Percentiles rank a stretch among this genome's conserved stretches.
These are phyloP conservation scores for Mnemiopsis leidyi DNA, from an alignment of 37 sponge, comb jelly and placozoan species.

Conservation along the genomic window DNA sequence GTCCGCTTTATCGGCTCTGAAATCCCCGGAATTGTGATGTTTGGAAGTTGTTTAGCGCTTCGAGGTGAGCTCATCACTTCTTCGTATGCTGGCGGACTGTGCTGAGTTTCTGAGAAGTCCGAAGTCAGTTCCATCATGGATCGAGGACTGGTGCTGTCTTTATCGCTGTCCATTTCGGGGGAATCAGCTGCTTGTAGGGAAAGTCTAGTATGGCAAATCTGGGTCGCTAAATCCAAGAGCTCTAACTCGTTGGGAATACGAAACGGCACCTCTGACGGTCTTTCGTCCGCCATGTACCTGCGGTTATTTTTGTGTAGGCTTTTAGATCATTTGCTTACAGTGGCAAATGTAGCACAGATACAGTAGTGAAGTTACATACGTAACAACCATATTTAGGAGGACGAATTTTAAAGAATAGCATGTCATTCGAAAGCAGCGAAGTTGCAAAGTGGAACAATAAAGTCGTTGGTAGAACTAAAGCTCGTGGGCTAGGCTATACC, in stretches of 20 bases:
- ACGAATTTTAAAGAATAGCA: not conserved
- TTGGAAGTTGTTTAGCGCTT: too few species aligned
- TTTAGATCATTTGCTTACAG: not conserved
- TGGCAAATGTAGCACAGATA: not conserved
- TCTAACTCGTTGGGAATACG: conserved; percentile 38
- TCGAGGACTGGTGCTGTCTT: not conserved
- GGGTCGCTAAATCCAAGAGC: conserved; percentile 11
- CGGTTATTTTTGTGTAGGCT: not conserved
- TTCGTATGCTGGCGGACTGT: conserved; percentile 11
- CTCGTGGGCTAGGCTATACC: not conserved
- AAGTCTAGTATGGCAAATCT: conserved; percentile 34
- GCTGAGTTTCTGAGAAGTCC: not conserved
- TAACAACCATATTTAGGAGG: too few species aligned
- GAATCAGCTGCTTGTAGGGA: not conserved
- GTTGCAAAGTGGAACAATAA: not conserved
- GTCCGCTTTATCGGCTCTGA: not conserved
- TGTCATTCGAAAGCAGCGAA: not conserved
- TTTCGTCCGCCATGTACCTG: conserved; percentile 1
- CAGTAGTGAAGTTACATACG: not conserved
- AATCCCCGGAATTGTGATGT: not conserved
- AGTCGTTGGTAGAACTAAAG: not conserved
- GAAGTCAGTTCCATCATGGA: not conserved
- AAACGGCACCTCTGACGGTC: conserved; percentile 51
- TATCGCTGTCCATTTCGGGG: not conserved
- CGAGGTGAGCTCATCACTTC: conserved; percentile 7